Evolutionary conservation across 2,113 vertebrate species (phyloP).

Genomic region (Fulica atra): DNA sequence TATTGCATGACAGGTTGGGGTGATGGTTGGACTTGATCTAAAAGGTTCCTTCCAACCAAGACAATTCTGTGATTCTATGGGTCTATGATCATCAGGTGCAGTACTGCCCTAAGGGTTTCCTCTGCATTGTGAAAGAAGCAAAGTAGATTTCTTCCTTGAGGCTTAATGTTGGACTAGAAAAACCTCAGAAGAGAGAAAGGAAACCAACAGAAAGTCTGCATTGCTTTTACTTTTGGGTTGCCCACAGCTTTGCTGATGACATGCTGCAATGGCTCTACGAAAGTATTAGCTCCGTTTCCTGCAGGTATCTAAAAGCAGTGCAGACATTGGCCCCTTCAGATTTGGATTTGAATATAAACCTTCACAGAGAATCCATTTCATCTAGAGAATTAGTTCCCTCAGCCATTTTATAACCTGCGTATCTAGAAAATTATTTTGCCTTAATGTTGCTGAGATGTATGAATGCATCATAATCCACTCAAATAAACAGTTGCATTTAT

Average conservation of each 20-base stretch:
- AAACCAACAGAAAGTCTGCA: not conserved
- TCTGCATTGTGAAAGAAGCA: not conserved
- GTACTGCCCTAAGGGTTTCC: not conserved
- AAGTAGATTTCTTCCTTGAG: not conserved
- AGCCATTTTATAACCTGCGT: not conserved
- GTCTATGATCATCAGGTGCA: too few relatives aligned
- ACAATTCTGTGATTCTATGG: too few relatives aligned
- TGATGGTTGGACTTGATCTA: too few relatives aligned
- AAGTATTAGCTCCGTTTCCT: not conserved
- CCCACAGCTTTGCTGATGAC: not conserved
- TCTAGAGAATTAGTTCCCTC: not conserved
- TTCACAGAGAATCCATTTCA: not conserved
- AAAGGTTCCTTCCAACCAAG: too few relatives aligned
- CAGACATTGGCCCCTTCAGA: not conserved
- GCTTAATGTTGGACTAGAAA: not conserved
- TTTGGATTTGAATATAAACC: not conserved
- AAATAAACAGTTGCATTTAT: not conserved
- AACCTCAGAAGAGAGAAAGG: not conserved
- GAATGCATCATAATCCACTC: not conserved
- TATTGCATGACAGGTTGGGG: too few relatives aligned
- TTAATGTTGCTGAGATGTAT: not conserved
- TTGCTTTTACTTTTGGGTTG: not conserved
- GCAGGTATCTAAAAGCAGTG: not conserved
- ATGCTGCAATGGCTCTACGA: not conserved
- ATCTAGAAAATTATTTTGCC: not conserved